Evolutionary conservation across 2,888 invertebrate genomes (phyloP), one percentile per base, ranked within the genome.

Genomic region (Stenodema calcarata): DNA sequence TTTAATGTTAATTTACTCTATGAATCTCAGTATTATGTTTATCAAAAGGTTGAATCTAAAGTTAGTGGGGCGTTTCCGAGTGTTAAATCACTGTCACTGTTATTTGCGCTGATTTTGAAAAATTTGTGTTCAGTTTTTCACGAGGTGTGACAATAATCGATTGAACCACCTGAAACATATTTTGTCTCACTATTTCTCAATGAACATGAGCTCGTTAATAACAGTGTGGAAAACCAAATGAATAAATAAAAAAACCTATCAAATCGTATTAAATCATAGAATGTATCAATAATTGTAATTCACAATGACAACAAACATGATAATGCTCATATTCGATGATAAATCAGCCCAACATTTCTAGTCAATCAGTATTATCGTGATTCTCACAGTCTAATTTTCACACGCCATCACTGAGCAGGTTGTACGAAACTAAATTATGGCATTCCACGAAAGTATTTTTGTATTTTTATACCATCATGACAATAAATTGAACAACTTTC

Each of bases 261-360:
- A 62, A 62, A 9, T 23, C 7, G 3, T 27, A 23, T 62, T 7
- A 7, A 0, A 62, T 6, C 6, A 16, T 50, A 16, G n/a, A 50
- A 50, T 50, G 44, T n/a, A 35, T 35, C 35, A 35, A 35, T 7
- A 35, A 35, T 35, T 7, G 2, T 7, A 35, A 35, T 35, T 35
- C 35, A 7, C n/a, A 50, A 50, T 0, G 14, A 50, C n/a, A 50
- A 50, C 50, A 9, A 50, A 50, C 12, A 16, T 18, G 50, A 50
- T 50, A 50, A 16, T 50, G 50, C 50, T 50, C 16, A 50, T 14
- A 50, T 50, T 50, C 50, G n/a, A 50, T 50, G 50, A n/a, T 50
- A 50, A 50, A 50, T n/a, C 50, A n/a, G 50, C 16, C 16, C 27
- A 82, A 82, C 82, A 82, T 82, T 82, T 82, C 82, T 82, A 82